phyloP scores from a whole-genome alignment of 2,888 invertebrate species.

The Agrilus cyanescens region DNA sequence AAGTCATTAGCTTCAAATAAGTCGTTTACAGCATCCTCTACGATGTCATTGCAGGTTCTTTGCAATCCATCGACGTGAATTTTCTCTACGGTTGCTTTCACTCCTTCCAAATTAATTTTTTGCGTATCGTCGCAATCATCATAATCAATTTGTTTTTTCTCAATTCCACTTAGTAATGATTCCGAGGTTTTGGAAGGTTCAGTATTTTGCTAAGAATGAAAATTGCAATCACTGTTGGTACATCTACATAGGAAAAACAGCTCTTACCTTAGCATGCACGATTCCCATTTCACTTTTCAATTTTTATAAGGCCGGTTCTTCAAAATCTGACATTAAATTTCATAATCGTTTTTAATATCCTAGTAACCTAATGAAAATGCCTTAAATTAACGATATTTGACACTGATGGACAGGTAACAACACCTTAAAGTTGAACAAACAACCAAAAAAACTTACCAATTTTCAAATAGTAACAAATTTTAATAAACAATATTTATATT shows the following conservation, averaged over 20 bases:
- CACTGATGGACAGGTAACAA: no score
- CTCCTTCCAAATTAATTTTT: slow-evolving; percentile 42
- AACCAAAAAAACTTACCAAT: no score
- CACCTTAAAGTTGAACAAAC: no score
- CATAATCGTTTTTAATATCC: no score
- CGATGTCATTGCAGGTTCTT: slow-evolving; percentile 81
- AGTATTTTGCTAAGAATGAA: background rate
- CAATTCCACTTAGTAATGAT: slow-evolving; percentile 16
- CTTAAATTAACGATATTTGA: no score
- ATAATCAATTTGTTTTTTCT: slow-evolving; percentile 18
- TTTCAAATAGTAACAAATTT: no score
- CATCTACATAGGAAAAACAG: slow-evolving; percentile 7
- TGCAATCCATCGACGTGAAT: slow-evolving; percentile 75
- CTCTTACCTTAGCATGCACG: slow-evolving; percentile 35
- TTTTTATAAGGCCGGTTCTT: no score
- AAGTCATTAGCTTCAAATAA: slow-evolving; percentile 78
- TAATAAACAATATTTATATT: no score
- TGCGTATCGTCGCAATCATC: slow-evolving; percentile 25
- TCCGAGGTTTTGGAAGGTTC: slow-evolving; percentile 16
- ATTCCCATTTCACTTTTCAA: slow-evolving; percentile 28
- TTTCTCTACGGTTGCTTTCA: slow-evolving; percentile 64
- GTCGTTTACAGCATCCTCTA: slow-evolving; percentile 65
- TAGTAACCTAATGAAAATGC: no score
- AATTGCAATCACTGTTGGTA: slow-evolving; percentile 6
- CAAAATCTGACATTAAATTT: no score